Percentiles rank a stretch among this genome's conserved stretches.
Conservation (phyloP, 1,140 invertebrate genomes). For the Saccostrea cuccullata region DNA sequence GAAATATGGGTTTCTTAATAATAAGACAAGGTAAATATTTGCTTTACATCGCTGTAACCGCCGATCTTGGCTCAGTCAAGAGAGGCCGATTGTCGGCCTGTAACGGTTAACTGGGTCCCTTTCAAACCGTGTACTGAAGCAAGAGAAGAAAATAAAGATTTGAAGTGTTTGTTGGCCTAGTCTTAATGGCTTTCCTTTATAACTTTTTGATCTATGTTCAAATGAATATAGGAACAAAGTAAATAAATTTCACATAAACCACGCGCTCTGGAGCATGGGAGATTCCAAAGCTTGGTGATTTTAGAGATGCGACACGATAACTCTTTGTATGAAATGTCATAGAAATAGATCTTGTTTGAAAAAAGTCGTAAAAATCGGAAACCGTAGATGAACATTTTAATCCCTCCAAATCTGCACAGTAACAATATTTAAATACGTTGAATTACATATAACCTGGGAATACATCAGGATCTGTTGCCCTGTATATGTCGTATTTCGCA, state of each 20-base stretch:
- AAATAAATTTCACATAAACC: constrained; percentile 24
- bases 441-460: constrained; percentile 1
- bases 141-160: constrained; percentile 28
- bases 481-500: constrained; percentile 23
- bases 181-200: constrained; percentile 30
- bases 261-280: constrained; percentile 30
- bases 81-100: neutral
- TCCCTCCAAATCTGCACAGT: neutral
- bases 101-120: neutral
- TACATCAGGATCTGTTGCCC: neutral
- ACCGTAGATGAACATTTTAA: constrained; percentile 27
- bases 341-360: constrained; percentile 18
- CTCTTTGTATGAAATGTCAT: neutral
- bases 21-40: constrained; percentile 32
- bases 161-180: constrained; percentile 35
- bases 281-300: constrained; percentile 13
- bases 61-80: neutral
- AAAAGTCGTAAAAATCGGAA: constrained; percentile 1
- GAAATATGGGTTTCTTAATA: constrained; percentile 31
- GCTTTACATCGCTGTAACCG: constrained; percentile 22
- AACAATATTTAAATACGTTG: neutral
- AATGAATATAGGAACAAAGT: constrained; percentile 34
- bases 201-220: constrained; percentile 34
- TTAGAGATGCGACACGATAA: constrained; percentile 25
- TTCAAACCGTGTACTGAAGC: constrained; percentile 1